Percentiles rank a stretch among this genome's conserved stretches.
phyloP scores from a whole-genome alignment of 2,888 invertebrate species.

The Fabriciana adippe region DNA sequence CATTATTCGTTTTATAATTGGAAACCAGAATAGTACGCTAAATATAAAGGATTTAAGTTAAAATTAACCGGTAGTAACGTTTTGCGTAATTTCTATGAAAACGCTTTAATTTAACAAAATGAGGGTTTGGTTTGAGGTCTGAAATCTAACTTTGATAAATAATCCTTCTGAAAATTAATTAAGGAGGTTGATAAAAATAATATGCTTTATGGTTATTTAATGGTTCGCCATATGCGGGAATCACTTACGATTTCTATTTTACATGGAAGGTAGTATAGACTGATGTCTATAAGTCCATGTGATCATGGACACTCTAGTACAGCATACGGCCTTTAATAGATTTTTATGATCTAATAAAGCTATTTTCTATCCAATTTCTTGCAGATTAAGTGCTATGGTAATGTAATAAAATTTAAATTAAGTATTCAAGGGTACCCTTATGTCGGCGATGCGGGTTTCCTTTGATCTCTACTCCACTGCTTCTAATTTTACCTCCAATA shows the following conservation, averaged over 20 bases:
- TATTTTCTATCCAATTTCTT: conserved; percentile 13
- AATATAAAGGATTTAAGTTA: conserved; percentile 20
- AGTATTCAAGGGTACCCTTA: conserved; percentile 31
- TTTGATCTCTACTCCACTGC: conserved; percentile 35
- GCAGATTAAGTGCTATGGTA: conserved; percentile 24
- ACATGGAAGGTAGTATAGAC: too few species aligned
- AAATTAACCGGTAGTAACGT: conserved; percentile 15
- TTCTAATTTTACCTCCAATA: conserved; percentile 32
- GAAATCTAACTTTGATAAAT: not conserved
- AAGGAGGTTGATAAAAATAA: too few species aligned
- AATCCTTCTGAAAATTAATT: too few species aligned
- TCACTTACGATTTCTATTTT: too few species aligned
- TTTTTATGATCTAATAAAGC: not conserved
- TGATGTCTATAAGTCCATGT: too few species aligned
- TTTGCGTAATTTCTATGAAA: conserved; percentile 16
- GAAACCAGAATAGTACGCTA: conserved; percentile 22
- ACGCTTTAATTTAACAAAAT: conserved; percentile 12
- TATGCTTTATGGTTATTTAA: too few species aligned
- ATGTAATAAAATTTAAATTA: conserved; percentile 37
- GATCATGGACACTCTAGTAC: too few species aligned
- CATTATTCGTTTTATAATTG: conserved; percentile 33
- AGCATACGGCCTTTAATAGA: too few species aligned
- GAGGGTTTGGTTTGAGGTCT: not conserved
- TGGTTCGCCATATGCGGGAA: too few species aligned
- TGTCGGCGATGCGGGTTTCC: conserved; percentile 32